Evolutionary conservation across 2,113 vertebrate genomes (phyloP), one percentile per base, ranked within the genome.

Genomic region (Tringa solitaria): DNA sequence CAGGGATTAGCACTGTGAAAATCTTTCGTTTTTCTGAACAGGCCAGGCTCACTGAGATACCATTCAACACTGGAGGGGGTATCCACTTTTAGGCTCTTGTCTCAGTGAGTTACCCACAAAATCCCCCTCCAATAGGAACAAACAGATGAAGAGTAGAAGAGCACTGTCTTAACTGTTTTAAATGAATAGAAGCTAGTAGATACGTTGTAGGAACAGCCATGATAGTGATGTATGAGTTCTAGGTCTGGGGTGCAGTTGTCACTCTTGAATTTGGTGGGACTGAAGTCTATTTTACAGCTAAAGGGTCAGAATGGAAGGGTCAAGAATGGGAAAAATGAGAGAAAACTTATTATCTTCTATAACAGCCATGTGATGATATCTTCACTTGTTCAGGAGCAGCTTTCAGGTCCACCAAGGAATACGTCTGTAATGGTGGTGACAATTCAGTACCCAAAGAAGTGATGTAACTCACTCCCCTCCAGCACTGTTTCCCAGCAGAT

Each of bases 1-100:
- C 17, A 41, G 37, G 37, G 57, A 89, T 95, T 94, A 95, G 12
- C 74, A 78, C 57, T 54, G 45, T 21, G 54, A 65, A 96, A 88
- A 82, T 50, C 19, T 84, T 87, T 50, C 10, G 22, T 73, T 95
- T 87, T 95, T 87, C 53, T 61, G 70, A 82, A 28, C 10, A 53
- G 39, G 4, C 56, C 65, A 72, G 1, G 46, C 21, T 33, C 50
- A 45, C 26, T 0, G 1, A 61, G 50, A 19, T 57, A 37, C 18
- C 50, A 32, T 60, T 74, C 5, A 2, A 10, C 41, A 33, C 5
- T 61, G 43, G 28, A 54, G 14, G 2, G 24, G 32, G 14, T 59
- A 45, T 41, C 61, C 20, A 2, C 23, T 70, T 75, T 43, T 43
- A 67, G 54, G 23, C 19, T 79, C 41, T 74, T 51, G 12, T 74